Evolutionary conservation across 2,888 invertebrate genomes (phyloP).

Genomic region (Zhengitettix transpicula): DNA sequence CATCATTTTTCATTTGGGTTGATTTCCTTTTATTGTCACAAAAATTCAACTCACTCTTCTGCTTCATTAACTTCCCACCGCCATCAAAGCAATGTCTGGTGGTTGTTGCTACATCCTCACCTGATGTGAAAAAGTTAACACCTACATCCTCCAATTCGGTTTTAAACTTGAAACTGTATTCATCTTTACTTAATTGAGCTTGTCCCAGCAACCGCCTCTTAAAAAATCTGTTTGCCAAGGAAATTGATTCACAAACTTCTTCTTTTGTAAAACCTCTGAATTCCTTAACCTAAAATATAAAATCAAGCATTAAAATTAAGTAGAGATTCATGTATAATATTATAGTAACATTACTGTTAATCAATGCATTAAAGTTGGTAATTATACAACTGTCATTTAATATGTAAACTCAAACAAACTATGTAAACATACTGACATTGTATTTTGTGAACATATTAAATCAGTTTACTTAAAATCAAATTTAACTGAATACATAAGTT

Average conservation of each 20-base stretch:
- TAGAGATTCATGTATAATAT: not conserved
- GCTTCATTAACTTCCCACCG: not conserved
- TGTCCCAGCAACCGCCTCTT: not conserved
- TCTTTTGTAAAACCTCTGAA: not conserved
- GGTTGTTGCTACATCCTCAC: not conserved
- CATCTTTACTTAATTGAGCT: not conserved
- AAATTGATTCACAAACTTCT: not conserved
- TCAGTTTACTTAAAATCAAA: not conserved
- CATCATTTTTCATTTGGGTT: conserved; percentile 4
- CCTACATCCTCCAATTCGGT: not conserved
- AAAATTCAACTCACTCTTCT: not conserved
- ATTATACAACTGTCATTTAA: not conserved
- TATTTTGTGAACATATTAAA: not conserved
- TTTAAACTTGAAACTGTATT: not conserved
- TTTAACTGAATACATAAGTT: not conserved
- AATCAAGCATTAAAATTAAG: not conserved
- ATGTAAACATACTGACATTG: not conserved
- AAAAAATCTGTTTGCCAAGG: not conserved
- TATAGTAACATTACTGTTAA: not conserved
- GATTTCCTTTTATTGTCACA: not conserved
- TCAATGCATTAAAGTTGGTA: not conserved
- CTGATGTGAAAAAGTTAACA: not conserved
- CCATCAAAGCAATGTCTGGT: not conserved
- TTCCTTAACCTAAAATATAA: not conserved
- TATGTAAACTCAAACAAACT: not conserved